Conservation (phyloP, 2,888 invertebrate species). For the Steinernema hermaphroditum region DNA sequence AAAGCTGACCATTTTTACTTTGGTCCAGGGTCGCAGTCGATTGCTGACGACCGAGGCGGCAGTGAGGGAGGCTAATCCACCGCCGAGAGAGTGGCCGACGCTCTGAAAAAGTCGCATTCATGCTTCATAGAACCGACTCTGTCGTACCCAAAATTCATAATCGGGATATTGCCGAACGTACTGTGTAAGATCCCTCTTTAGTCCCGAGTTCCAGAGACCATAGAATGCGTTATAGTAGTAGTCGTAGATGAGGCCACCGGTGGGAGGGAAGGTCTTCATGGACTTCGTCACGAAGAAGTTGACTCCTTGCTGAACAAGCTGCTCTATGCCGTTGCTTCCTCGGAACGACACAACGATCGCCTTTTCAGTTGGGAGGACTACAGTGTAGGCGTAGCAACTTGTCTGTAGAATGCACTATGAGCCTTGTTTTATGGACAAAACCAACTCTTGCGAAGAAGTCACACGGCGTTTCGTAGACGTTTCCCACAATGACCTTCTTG, state of each 20-base stretch:
- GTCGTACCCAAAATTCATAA: conserved; percentile 24
- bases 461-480: neutral
- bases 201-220: conserved; percentile 1
- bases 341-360: conserved; percentile 27
- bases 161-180: neutral
- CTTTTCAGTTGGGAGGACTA: neutral
- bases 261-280: conserved; percentile 20
- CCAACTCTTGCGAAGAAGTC: neutral
- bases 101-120: neutral
- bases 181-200: neutral
- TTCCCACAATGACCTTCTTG: conserved; percentile 1
- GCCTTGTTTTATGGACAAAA: no score
- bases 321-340: conserved; percentile 2
- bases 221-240: conserved; percentile 28
- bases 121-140: no score
- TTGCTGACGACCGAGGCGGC: conserved; percentile 18
- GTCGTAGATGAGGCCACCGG: conserved; percentile 25
- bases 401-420: neutral
- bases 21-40: neutral
- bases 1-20: conserved; percentile 29
- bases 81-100: conserved; percentile 27
- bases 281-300: conserved; percentile 27
- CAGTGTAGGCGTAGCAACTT: conserved; percentile 19
- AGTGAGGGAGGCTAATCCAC: conserved; percentile 19
- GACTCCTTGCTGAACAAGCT: conserved; percentile 4